phyloP scores from a whole-genome alignment of 2,113 vertebrate genomes.

The Megaptera novaeangliae region DNA sequence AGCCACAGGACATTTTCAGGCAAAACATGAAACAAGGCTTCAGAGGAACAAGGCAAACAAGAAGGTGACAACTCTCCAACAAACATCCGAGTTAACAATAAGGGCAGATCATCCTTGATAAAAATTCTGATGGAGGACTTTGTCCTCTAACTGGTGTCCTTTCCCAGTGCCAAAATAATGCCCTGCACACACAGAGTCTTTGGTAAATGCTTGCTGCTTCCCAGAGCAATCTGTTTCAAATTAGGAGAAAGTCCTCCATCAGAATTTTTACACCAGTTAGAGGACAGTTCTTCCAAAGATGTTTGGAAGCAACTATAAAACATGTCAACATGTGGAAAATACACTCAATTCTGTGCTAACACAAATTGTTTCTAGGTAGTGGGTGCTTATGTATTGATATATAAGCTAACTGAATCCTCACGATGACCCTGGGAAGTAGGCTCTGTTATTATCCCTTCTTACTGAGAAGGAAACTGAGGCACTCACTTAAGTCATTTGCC shows the following conservation, averaged over 20 bases:
- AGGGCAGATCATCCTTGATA: neutral
- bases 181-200: no score
- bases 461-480: neutral
- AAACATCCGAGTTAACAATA: neutral
- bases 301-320: neutral
- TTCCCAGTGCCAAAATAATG: no score
- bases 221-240: no score
- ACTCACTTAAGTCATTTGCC: neutral
- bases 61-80: neutral
- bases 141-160: neutral
- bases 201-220: no score
- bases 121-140: neutral
- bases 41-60: neutral
- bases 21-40: neutral
- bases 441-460: neutral
- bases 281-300: neutral
- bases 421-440: fast-evolving
- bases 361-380: neutral
- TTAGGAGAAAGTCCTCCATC: no score
- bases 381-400: no score
- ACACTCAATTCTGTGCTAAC: neutral
- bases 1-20: neutral
- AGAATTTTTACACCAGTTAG: neutral
- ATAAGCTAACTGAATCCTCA: neutral
- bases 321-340: neutral